These are phyloP conservation scores for Riparia riparia DNA, from an alignment of 2,113 vertebrate genomes.

Conservation along the genomic window DNA sequence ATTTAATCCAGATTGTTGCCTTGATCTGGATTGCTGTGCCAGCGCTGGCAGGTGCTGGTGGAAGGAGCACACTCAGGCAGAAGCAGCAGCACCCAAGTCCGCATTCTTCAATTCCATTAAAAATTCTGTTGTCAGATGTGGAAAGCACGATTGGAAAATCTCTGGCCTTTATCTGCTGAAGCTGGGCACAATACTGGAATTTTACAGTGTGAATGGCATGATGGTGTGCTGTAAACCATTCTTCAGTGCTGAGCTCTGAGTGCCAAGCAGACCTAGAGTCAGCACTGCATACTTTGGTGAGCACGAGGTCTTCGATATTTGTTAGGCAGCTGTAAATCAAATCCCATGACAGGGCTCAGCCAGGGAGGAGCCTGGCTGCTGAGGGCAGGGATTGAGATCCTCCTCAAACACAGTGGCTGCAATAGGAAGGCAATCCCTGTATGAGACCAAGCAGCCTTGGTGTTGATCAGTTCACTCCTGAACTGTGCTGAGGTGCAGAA, in stretches of 20 bases:
- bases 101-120: not conserved
- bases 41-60: not conserved
- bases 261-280: not conserved
- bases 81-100: not conserved
- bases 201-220: not conserved
- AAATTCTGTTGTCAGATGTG: not conserved
- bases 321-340: not conserved
- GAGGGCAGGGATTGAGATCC: not conserved
- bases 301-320: rapidly evolving
- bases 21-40: not conserved
- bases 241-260: not conserved
- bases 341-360: not conserved
- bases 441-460: not conserved
- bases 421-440: not conserved
- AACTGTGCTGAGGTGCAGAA: not conserved
- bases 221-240: not conserved
- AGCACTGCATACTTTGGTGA: not conserved
- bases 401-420: not conserved
- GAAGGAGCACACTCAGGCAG: not conserved
- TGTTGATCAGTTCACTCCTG: not conserved
- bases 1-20: not conserved
- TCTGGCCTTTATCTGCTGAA: not conserved
- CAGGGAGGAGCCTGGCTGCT: not conserved
- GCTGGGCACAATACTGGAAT: not conserved
- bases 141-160: not conserved